Evolutionary conservation across 1,140 invertebrate species (phyloP), one percentile per base, ranked within the genome.

Genomic region (Notospermus geniculatus): DNA sequence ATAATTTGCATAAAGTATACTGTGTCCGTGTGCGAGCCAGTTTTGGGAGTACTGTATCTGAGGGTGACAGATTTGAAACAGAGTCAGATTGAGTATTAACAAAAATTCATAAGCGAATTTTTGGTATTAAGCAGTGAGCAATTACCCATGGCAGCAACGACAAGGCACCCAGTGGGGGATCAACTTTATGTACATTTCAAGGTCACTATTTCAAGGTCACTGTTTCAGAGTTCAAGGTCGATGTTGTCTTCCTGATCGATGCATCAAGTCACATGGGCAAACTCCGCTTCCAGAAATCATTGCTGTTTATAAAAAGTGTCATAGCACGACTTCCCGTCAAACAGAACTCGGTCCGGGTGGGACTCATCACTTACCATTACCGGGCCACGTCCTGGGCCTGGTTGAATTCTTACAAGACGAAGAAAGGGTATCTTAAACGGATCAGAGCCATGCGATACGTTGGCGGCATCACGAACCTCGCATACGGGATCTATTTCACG

Each of bases 221-320:
- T 15, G 4, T 36, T 36, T 36, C 32, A 36, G 32, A 50, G 25
- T 19, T 50, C 46, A 50, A 50, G 25, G n/a, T 50, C 9, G 46
- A 50, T 27, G 46, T 50, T 5, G 46, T 50, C n/a, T 50, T 50
- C 25, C 46, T 50, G 5, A 50, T 50, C 46, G 46, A 50, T 27
- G 25, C 46, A 27, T 50, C 46, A 27, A 19, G 46, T 50, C 25
- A 50, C 25, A 50, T 50, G 46, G 46, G 46, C 25, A 19, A 27
- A 19, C n/a, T 50, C 9, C n/a, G 46, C 19, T 27, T 50, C 46
- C 19, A 50, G 25, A 50, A 23, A 19, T 19, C 25, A 5, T 23
- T 23, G n/a, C 9, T 27, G n/a, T 50, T 50, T n/a, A 27, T 50
- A 27, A 19, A 50, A n/a, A 50, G 25, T 9, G 46, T 50, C 46